A percentile compares a stretch with the other conserved stretches of the same genome.
These are phyloP conservation scores for Decapterus maruadsi DNA, from an alignment of 2,797 vertebrate species.

Conservation along the genomic window DNA sequence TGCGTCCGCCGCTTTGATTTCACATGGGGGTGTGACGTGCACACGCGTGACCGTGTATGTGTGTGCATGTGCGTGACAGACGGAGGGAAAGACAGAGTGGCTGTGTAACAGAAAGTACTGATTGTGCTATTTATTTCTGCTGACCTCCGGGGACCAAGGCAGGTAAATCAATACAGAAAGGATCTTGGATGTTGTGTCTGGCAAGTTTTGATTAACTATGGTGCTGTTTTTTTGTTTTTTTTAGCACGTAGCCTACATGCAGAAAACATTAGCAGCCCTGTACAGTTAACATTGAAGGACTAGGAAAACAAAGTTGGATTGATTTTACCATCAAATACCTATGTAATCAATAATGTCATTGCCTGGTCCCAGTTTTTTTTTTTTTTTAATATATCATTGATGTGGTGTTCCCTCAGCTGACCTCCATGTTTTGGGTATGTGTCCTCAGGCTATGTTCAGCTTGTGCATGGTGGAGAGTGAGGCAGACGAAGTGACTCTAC, in stretches of 20 bases:
- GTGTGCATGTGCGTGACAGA: constrained; percentile 2
- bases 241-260: background rate
- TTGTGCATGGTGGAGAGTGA: constrained; percentile 98
- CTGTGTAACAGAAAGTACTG: constrained; percentile 54
- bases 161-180: constrained; percentile 53
- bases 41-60: constrained; percentile 5
- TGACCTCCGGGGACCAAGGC: constrained; percentile 52
- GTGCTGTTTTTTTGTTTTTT: constrained; percentile 10
- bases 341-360: background rate
- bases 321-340: constrained; percentile 14
- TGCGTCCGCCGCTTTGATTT: constrained; percentile 64
- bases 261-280: constrained; percentile 20
- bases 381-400: too few species aligned
- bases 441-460: constrained; percentile 96
- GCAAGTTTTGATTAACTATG: constrained; percentile 47
- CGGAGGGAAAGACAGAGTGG: constrained; percentile 35
- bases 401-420: constrained; percentile 38
- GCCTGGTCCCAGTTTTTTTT: background rate
- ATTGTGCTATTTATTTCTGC: constrained; percentile 66
- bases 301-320: constrained; percentile 20
- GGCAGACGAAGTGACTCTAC: constrained; percentile 95
- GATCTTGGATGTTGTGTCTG: constrained; percentile 46
- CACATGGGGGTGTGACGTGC: constrained; percentile 31
- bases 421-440: constrained; percentile 46
- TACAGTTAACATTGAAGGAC: constrained; percentile 7